These are phyloP conservation scores for Daboia siamensis DNA, from an alignment of 2,113 vertebrate genomes.

Conservation along the genomic window DNA sequence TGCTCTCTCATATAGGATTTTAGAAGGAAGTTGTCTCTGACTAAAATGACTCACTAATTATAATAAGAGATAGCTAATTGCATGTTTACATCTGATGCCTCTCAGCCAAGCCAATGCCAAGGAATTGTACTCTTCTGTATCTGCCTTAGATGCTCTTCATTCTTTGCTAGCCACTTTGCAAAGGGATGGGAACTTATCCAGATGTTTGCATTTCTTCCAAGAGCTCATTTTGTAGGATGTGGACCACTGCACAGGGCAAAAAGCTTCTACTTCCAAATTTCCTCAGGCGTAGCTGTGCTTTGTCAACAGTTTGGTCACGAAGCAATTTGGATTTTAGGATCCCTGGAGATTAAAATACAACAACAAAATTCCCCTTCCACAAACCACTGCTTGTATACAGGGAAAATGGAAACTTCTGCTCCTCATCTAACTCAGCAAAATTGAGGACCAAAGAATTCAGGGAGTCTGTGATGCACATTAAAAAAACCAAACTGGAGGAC, in stretches of 20 bases:
- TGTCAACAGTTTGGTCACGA: neutral
- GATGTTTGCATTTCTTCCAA: neutral
- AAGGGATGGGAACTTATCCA: neutral
- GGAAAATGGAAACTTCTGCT: neutral
- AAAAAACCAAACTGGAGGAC: too few species aligned
- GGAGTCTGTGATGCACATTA: neutral
- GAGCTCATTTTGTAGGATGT: neutral
- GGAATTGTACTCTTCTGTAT: neutral
- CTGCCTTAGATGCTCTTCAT: neutral
- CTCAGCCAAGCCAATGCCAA: neutral
- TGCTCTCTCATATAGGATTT: neutral
- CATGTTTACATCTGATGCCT: neutral
- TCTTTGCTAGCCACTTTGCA: neutral
- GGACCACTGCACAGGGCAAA: conserved; percentile 4
- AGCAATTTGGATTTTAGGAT: neutral
- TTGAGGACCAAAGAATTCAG: neutral
- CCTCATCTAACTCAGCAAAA: neutral
- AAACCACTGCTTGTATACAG: neutral
- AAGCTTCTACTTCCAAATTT: conserved; percentile 3
- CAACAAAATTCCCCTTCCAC: neutral
- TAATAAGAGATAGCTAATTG: neutral
- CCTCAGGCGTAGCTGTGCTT: conserved; percentile 5
- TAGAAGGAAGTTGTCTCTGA: neutral
- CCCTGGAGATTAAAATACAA: neutral
- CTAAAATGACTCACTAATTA: neutral